These are phyloP conservation scores for Anoplopoma fimbria DNA, from an alignment of 2,113 vertebrate species.

Conservation along the genomic window DNA sequence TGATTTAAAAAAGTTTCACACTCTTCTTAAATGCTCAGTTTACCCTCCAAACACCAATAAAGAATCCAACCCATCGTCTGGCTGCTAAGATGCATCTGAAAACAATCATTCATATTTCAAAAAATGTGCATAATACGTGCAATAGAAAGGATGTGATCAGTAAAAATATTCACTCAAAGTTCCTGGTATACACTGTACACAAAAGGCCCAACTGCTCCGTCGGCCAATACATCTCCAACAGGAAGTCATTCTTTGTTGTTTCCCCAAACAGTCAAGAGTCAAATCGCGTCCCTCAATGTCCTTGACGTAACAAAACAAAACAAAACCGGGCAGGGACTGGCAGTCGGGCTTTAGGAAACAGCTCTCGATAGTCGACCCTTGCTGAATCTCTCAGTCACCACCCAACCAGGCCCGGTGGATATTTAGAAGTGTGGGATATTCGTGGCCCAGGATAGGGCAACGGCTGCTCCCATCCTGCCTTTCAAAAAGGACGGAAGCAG, in stretches of 20 bases:
- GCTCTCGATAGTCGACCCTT: constrained; percentile 14
- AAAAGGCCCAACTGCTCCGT: constrained; percentile 36
- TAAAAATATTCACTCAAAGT: constrained; percentile 11
- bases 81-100: not conserved
- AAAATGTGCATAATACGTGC: not conserved
- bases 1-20: no score
- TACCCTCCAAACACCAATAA: not conserved
- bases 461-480: constrained; percentile 82
- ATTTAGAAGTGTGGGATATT: constrained; percentile 75
- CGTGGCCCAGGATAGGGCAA: constrained; percentile 58
- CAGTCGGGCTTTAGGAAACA: constrained; percentile 42
- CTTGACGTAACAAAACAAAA: no score
- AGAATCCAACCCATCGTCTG: not conserved
- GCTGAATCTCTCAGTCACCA: constrained; percentile 17
- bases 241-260: constrained; percentile 68
- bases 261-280: constrained; percentile 25
- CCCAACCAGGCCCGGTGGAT: constrained; percentile 41
- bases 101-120: constrained; percentile 6
- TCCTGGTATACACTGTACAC: constrained; percentile 44
- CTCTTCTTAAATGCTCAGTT: not conserved
- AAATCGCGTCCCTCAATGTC: constrained; percentile 59
- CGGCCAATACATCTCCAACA: constrained; percentile 50
- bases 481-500: constrained; percentile 76
- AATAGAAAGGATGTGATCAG: constrained; percentile 11
- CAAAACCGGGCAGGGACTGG: no score